phyloP scores from a whole-genome alignment of 2,888 invertebrate species.

The Cerceris rybyensis region DNA sequence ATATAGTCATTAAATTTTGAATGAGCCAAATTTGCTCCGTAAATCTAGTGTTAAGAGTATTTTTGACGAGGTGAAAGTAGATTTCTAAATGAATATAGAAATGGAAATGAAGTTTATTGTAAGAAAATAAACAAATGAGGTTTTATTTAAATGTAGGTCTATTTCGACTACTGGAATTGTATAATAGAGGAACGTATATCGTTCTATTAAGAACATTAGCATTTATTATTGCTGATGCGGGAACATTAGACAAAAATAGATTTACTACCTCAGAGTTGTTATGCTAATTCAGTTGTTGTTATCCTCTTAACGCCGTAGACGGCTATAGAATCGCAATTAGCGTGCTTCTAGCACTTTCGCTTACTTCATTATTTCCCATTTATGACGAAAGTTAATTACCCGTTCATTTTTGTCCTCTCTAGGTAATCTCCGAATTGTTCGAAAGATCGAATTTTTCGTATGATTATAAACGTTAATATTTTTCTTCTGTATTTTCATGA shows the following conservation, averaged over 20 bases:
- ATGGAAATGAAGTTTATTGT: too few species aligned
- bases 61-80: too few species aligned
- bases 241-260: slow-evolving; percentile 50
- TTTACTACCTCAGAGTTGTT: slow-evolving; percentile 50
- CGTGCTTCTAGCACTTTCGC: slow-evolving; percentile 59
- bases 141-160: too few species aligned
- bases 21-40: too few species aligned
- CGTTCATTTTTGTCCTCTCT: slow-evolving; percentile 23
- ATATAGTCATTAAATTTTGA: too few species aligned
- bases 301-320: slow-evolving; percentile 55
- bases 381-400: slow-evolving; percentile 41
- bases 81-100: too few species aligned
- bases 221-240: slow-evolving; percentile 36
- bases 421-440: neutral
- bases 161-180: slow-evolving; percentile 6
- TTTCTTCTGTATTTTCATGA: neutral
- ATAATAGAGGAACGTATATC: too few species aligned
- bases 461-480: neutral
- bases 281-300: slow-evolving; percentile 59
- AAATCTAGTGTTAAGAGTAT: too few species aligned
- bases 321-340: slow-evolving; percentile 65
- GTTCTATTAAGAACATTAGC: slow-evolving; percentile 43
- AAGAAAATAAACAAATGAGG: too few species aligned
- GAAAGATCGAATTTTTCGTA: neutral
- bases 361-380: slow-evolving; percentile 65